A percentile compares a stretch with the other conserved stretches of the same genome.
Evolutionary conservation across 2,888 invertebrate species (phyloP).

Genomic region (Parnassius orleans): DNA sequence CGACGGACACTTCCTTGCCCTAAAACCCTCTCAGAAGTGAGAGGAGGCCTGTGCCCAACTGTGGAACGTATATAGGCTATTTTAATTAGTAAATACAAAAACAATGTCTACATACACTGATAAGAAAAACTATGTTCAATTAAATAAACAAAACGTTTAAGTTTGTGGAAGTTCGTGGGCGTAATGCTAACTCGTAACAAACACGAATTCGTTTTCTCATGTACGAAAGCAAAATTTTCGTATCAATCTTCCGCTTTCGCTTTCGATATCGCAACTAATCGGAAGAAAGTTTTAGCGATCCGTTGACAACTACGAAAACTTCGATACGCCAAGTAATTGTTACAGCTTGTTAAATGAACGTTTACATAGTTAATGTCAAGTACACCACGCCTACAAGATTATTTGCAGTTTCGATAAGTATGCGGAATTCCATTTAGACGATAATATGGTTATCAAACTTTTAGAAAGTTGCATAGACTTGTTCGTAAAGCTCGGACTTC

Average conservation of each 20-base stretch:
- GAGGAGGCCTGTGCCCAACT: no score
- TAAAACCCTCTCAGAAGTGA: no score
- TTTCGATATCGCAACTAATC: slow-evolving; percentile 22
- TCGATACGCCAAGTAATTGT: slow-evolving; percentile 17
- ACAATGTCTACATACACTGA: no score
- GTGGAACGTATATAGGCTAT: no score
- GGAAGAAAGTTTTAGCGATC: slow-evolving; percentile 19
- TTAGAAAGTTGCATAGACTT: slow-evolving; percentile 20
- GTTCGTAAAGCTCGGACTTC: no score
- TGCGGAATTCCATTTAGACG: slow-evolving; percentile 20
- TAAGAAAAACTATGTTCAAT: no score
- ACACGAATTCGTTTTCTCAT: slow-evolving; percentile 5
- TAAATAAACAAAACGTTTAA: not conserved
- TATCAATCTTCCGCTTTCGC: slow-evolving; percentile 21
- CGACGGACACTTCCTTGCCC: no score
- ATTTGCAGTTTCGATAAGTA: slow-evolving; percentile 5
- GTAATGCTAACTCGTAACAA: slow-evolving; percentile 4
- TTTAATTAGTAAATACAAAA: no score
- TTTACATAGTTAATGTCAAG: slow-evolving; percentile 10
- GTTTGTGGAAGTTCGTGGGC: not conserved
- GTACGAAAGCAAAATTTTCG: slow-evolving; percentile 18
- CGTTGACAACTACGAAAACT: slow-evolving; percentile 16
- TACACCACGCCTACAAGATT: not conserved
- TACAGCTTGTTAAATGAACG: slow-evolving; percentile 5
- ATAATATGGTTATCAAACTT: slow-evolving; percentile 16